These are phyloP conservation scores for Hirtodrosophila confusa DNA, from an alignment of 2,888 invertebrate genomes.

Conservation along the genomic window DNA sequence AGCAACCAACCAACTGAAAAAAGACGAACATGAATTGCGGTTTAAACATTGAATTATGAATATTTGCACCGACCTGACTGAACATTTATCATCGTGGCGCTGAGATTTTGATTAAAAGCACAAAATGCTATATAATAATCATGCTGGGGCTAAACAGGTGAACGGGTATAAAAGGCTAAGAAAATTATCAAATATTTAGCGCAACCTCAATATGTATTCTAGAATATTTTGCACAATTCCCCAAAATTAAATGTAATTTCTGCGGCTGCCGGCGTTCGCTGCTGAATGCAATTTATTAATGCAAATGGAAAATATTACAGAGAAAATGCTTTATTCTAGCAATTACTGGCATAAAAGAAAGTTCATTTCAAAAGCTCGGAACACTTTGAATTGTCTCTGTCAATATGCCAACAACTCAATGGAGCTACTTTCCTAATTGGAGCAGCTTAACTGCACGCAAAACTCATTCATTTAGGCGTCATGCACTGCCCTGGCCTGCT, in stretches of 20 bases:
- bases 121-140: slow-evolving; percentile 67
- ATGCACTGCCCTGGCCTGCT: not conserved
- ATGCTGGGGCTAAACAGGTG: slow-evolving; percentile 6
- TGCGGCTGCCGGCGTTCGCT: slow-evolving; percentile 3
- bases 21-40: slow-evolving; percentile 70
- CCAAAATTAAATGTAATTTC: slow-evolving; percentile 16
- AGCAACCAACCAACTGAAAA: slow-evolving; percentile 40
- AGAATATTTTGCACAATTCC: slow-evolving; percentile 18
- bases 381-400: slow-evolving; percentile 6
- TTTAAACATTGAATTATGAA: slow-evolving; percentile 77
- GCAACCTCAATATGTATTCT: not conserved
- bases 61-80: slow-evolving; percentile 44
- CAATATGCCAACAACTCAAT: slow-evolving; percentile 15
- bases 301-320: slow-evolving; percentile 7
- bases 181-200: slow-evolving; percentile 4
- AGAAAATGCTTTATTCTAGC: slow-evolving; percentile 19
- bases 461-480: slow-evolving; percentile 47
- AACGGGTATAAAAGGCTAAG: not conserved
- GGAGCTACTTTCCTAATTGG: slow-evolving; percentile 43
- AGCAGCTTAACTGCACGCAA: slow-evolving; percentile 53
- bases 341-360: slow-evolving; percentile 44
- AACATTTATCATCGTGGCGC: slow-evolving; percentile 69
- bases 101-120: slow-evolving; percentile 73
- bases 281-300: slow-evolving; percentile 42
- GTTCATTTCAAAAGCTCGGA: slow-evolving; percentile 21